Base-by-base conservation (phyloP, 1,140 invertebrate genomes). In the Stenopsyche tienmushanensis region DNA sequence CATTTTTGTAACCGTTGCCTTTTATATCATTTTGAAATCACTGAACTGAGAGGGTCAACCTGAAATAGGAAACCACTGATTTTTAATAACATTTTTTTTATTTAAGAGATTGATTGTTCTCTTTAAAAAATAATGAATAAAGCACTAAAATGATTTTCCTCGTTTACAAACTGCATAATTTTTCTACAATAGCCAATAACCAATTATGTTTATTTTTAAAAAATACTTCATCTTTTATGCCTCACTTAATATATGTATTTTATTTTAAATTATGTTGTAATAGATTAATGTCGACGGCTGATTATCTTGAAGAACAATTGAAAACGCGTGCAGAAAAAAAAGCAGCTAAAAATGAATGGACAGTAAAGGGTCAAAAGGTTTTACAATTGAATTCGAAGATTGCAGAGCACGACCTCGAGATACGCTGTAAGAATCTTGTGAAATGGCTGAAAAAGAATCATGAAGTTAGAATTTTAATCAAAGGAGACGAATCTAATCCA, bases 391-490 rank as follows among this genome's bases (percentile, higher is more conserved):
- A 9, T 0, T 5, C 26, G 7, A 62, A 62, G 25, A 62, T 62
- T 39, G 45, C 15, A 2, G 60, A 39, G 2, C 7, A 52, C 47
- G 60, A 62, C 52, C 29, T 62, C 13, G 2, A 52, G 23, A 62
- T 47, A 2, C 50, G 26, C 10, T 18, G 25, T 9, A 62, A 45
- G 2, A 20, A 39, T 8, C 9, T 62, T 1, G 17, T 2, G 5
- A 62, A 52, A 50, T 62, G 47, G 47, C 21, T 62, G 23, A 8
- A 50, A 26, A 62, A 62, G 52, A 20, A 21, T 18, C 52, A 52
- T 52, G 49, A 52, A 52, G 49, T 62, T 7, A 34, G 39, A 53
- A 34, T 62, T 52, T 15, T 53, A 23, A 62, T 62, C 1, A 50
- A 21, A 23, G 49, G 47, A 2, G 21, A 62, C 1, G 25, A 21